Conservation (phyloP, 2,113 vertebrate species). For the Mobula hypostoma region DNA sequence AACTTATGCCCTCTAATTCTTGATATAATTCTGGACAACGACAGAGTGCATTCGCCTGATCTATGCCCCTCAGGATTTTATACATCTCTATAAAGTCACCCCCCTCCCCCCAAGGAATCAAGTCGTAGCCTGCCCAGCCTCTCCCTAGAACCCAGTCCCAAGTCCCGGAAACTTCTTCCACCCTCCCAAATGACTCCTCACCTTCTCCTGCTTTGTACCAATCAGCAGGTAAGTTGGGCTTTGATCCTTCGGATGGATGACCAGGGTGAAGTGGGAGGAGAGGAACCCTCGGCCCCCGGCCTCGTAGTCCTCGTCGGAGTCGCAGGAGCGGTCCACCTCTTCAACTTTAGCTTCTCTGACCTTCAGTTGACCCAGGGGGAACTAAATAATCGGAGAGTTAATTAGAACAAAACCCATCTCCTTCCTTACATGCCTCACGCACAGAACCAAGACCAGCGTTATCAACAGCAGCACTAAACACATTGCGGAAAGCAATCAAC, state of each 20-base stretch:
- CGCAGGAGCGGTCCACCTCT: conserved; percentile 81
- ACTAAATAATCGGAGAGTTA: conserved; percentile 46
- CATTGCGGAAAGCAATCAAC: too few species aligned
- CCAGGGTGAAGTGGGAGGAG: conserved; percentile 73
- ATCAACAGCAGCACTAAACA: background rate
- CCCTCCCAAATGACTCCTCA: conserved; percentile 41
- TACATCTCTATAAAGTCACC: too few species aligned
- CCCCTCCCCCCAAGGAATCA: too few species aligned
- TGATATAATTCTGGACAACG: too few species aligned
- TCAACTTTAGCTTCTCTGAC: conserved; percentile 67
- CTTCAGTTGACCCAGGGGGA: conserved; percentile 71
- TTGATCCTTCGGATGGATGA: conserved; percentile 75
- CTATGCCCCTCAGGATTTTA: too few species aligned
- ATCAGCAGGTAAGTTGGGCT: conserved; percentile 80
- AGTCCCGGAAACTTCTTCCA: too few species aligned
- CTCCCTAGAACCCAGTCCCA: too few species aligned
- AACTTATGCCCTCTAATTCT: too few species aligned
- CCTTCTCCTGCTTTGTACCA: conserved; percentile 82
- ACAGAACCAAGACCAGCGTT: background rate
- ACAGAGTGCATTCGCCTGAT: too few species aligned
- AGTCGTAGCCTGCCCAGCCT: too few species aligned
- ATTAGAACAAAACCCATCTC: background rate
- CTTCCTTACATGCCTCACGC: background rate
- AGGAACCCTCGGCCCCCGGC: conserved; percentile 66
- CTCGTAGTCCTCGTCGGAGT: conserved; percentile 84